Base-by-base conservation (phyloP, 92 coral and sea anemone genomes). In the Epizoanthus stellaris region DNA sequence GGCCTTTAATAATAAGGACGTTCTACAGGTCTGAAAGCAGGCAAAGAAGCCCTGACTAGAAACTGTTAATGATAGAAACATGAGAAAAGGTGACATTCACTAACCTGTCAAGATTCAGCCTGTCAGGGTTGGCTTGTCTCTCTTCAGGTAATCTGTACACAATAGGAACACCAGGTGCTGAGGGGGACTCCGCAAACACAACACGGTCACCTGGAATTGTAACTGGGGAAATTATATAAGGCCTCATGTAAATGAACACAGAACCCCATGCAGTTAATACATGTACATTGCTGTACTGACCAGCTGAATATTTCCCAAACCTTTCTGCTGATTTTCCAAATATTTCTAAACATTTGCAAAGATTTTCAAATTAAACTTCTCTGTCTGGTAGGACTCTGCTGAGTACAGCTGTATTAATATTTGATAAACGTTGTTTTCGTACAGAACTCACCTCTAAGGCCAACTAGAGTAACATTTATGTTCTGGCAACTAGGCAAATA, bases 141-240 rank as follows among this genome's bases (percentile, higher is more conserved):
- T 97, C 99, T 66, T 97, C 99, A 0, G 99, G 99, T 40, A 97
- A 89, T 76, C 99, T 88, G 88, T 97, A 97, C 12, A 95, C 99
- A 45, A 97, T 89, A 19, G 99, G 99, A 14, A 97, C 92, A 67
- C 99, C 99, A 57, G 99, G 98, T 8, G 91, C 93, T 17, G 97
- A 80, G 14, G 98, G 93, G 11, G 97, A 93, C 82, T 97, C 99
- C 4, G 99, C 95, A 79, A 97, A 97, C 21, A 94, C 87, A 47
- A 97, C 99, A 71, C 99, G 94, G 77, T 97, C 99, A 60, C 99
- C 99, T 97, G 83, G 14, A 80, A 19, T 56, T 21, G 21, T 23
- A 47, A 15, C 53, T 12, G 80, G 39, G 21, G 6, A 47, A 25
- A 60, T 7, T 43, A 43, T 39, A 8, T 34, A 30, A 30, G 9